Conservation (phyloP, 2,888 invertebrate genomes). For the Schizotus pectinicornis region DNA sequence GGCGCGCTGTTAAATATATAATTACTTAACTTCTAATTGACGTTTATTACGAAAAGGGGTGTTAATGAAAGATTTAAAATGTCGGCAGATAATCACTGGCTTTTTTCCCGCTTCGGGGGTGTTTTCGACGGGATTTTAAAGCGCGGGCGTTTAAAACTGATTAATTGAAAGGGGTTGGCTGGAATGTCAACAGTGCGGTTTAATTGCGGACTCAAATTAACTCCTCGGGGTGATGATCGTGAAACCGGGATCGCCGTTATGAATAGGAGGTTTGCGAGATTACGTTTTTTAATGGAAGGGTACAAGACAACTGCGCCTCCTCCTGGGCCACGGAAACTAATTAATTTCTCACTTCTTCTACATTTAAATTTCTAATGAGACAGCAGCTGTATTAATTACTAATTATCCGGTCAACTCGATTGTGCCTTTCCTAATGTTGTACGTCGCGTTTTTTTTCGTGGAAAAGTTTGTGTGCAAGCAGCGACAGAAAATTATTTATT, state of each 20-base stretch:
- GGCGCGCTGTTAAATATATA: slow-evolving; percentile 54
- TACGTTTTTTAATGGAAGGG: background rate
- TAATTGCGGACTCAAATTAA: slow-evolving; percentile 42
- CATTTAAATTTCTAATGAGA: slow-evolving; percentile 11
- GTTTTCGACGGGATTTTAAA: slow-evolving; percentile 50
- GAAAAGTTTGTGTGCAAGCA: slow-evolving; percentile 12
- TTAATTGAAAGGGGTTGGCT: slow-evolving; percentile 54
- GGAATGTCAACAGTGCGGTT: slow-evolving; percentile 46
- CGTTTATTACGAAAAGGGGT: slow-evolving; percentile 58
- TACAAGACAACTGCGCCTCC: background rate
- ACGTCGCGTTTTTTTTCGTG: slow-evolving; percentile 16
- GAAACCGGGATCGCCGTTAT: no score
- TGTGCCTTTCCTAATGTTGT: slow-evolving; percentile 5
- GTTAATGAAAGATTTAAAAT: slow-evolving; percentile 56
- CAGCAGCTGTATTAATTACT: slow-evolving; percentile 12
- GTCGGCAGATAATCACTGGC: slow-evolving; percentile 50
- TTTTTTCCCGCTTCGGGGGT: slow-evolving; percentile 49
- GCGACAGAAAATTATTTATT: slow-evolving; percentile 25
- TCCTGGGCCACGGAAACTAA: background rate
- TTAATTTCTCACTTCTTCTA: background rate
- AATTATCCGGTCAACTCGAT: slow-evolving; percentile 11
- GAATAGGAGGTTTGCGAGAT: slow-evolving; percentile 30
- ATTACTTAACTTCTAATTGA: slow-evolving; percentile 58
- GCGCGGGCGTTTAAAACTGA: slow-evolving; percentile 44
- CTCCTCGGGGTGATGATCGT: background rate